Base-by-base conservation (phyloP, 2,888 invertebrate genomes). In the Tanypteryx hageni region DNA sequence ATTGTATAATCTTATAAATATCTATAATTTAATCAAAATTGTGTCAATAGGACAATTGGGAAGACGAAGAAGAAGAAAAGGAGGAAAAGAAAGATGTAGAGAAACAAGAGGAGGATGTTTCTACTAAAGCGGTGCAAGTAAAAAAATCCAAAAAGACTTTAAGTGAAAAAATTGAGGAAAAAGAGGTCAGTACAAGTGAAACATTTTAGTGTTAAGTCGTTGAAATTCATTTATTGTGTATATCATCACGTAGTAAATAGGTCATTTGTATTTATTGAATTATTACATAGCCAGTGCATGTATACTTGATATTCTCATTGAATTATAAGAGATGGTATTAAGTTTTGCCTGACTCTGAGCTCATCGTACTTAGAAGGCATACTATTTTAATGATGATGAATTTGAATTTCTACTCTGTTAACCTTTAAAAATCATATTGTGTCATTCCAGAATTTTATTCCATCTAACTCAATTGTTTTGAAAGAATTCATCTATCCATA, bases 11-110 rank as follows among this genome's bases (percentile, higher is more conserved):
- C 8, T 31, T 56, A 18, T 92, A 58, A 59, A 44, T 85, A 16
- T 27, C 7, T n/a, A 5, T 92, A 82, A 58, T 14, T 27, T 27
- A 27, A n/a, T 68, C 16, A 18, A 83, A 22, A 13, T 76, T n/a
- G 14, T 61, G 11, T 92, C 83, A 93, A 16, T 95, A 99, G 98
- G 99, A 99, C 94, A 98, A 97, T 95, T 99, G 99, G 99, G 99
- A 99, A 95, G 98, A 98, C 95, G 98, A 98, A 3, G 95, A 95
- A 81, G 95, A 95, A n/a, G 97, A 98, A 18, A 89, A 89, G 94
- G 97, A 97, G 94, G 98, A 98, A 94, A 97, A 97, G 94, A 97
- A 97, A 94, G 97, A 97, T 94, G 97, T 97, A 94, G 97, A 97
- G 93, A 97, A 97, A 94, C 96, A 96, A 94, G 96, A 96, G 2